Evolutionary conservation across 2,113 vertebrate genomes (phyloP), one percentile per base, ranked within the genome.

Genomic region (Egretta garzetta): DNA sequence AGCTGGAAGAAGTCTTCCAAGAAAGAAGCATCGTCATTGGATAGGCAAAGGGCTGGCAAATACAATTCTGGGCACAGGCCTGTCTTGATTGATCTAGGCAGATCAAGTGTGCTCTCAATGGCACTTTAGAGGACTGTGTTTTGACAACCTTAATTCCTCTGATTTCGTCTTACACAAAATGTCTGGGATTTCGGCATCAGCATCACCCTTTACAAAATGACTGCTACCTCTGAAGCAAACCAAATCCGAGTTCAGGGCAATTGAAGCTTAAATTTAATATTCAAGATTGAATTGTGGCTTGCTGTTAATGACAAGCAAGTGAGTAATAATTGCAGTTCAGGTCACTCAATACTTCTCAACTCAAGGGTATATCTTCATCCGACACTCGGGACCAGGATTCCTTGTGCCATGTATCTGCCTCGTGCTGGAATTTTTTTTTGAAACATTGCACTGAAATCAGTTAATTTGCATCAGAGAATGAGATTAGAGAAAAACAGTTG

Each of bases 91-190:
- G 62, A 15, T 35, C 72, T 49, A 72, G 71, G 56, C 45, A 95
- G 68, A 41, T 37, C 50, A 50, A 86, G n/a, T 28, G 15, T n/a
- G n/a, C n/a, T 93, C 72, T 81, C 68, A 55, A 24, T 77, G 60
- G 35, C 74, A 90, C 64, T 77, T 73, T 6, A 28, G 26, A 90
- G 37, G 82, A 7, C 30, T 66, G 14, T 75, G 52, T 90, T 97
- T 93, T 95, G 88, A 88, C 82, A 80, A 37, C 87, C 94, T 58
- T 80, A 93, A 80, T 94, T 92, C 83, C 72, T 63, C 67, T 83
- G 82, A 77, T 74, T 82, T 91, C 60, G 53, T 93, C 66, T 93
- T 39, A 88, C 32, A 90, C 52, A 92, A 83, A 88, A 90, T 80
- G 53, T 83, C 74, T 59, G 70, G 59, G 32, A 47, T 86, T 90